A percentile compares a stretch with the other conserved stretches of the same genome.
These are phyloP conservation scores for Proterorhinus semilunaris DNA, from an alignment of 2,113 vertebrate species.

Conservation along the genomic window DNA sequence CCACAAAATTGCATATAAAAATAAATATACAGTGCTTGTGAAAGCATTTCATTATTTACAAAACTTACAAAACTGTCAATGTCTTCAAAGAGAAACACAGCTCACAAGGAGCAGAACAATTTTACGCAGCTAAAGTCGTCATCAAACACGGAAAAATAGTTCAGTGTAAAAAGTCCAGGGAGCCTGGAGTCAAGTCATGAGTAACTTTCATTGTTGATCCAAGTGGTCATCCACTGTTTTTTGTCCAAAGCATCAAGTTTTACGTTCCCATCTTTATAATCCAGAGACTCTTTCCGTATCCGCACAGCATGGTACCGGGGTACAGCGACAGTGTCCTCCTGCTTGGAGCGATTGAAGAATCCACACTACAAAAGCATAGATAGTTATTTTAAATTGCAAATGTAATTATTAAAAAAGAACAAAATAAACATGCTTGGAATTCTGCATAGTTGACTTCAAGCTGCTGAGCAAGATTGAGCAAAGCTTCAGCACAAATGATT, in stretches of 20 bases:
- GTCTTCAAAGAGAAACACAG: conserved; percentile 56
- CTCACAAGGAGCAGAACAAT: conserved; percentile 5
- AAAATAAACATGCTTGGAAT: conserved; percentile 54
- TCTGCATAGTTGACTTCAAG: conserved; percentile 9
- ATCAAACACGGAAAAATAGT: conserved; percentile 7
- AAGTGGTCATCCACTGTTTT: conserved; percentile 94
- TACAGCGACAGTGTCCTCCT: conserved; percentile 86
- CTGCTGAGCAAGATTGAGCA: conserved; percentile 40
- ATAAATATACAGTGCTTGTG: conserved; percentile 84
- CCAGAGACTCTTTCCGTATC: conserved; percentile 87
- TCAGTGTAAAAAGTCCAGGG: conserved; percentile 12
- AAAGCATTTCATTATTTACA: conserved; percentile 82
- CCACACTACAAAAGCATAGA: conserved; percentile 81
- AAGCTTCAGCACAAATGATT: conserved; percentile 36
- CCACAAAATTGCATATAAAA: conserved; percentile 74
- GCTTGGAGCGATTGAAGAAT: conserved; percentile 94
- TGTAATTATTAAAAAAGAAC: background rate
- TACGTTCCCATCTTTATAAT: conserved; percentile 79
- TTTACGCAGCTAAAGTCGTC: background rate
- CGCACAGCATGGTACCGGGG: conserved; percentile 93
- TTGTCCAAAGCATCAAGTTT: conserved; percentile 79
- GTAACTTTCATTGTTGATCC: conserved; percentile 91
- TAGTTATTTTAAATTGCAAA: background rate
- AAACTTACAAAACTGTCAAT: conserved; percentile 75
- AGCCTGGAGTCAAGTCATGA: conserved; percentile 70